Evolutionary conservation across 2,113 vertebrate species (phyloP), one percentile per base, ranked within the genome.

Genomic region (Echinops telfairi): DNA sequence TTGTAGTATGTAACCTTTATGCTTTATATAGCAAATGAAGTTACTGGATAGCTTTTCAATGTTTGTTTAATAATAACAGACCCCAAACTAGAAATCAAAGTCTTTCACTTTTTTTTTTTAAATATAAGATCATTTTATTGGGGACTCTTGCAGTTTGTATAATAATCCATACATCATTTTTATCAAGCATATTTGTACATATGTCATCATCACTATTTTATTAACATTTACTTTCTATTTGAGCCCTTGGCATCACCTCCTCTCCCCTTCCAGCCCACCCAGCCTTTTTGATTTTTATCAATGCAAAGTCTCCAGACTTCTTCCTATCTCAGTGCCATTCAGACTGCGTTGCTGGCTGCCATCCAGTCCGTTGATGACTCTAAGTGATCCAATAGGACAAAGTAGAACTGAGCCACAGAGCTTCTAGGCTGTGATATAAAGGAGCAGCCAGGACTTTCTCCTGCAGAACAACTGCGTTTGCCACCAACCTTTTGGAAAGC

Each of bases 41-140:
- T 92, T 92, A 85, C 66, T 75, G 3, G 22, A 40, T 85, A 53
- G 62, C 22, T 82, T 93, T 93, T 87, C 29, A 82, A 12, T 88
- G 16, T 92, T 33, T 84, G 7, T 90, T 85, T 7, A 75, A 79
- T 94, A 95, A 92, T 79, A 38, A 9, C 58, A 78, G 40, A 94
- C 76, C 53, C 81, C 76, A 80, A 94, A 79, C 33, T 83, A 47
- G 78, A 94, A 94, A 64, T 87, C n/a, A 91, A 23, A 10, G 14
- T 79, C 60, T 84, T 91, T 85, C 16, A 86, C 58, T 84, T 84
- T 53, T 58, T 84, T 53, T 58, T 17, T 70, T 11, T 3, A 25
- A 25, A 53, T 53, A 53, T 53, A 53, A 53, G 47, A 53, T 53
- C 9, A 53, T 53, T 14, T 53, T 53, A 53, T 53, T 53, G 5